Base-by-base conservation (phyloP, 2,888 invertebrate genomes). In the Drosophila dives region DNA sequence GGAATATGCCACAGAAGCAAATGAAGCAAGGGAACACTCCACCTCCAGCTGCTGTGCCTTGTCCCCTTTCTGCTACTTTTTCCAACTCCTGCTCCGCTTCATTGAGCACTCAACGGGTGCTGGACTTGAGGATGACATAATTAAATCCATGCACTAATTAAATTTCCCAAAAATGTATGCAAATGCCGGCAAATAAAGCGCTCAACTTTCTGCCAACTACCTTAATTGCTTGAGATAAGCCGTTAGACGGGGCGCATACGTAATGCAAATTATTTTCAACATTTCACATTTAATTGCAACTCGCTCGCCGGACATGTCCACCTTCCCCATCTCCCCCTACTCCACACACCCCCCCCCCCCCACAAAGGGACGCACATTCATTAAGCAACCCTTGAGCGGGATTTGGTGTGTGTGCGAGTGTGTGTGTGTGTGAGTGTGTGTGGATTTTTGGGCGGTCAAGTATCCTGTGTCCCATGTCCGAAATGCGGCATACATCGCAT, bases 101-200 rank as follows among this genome's bases (percentile, higher is more conserved):
- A 42, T 60, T 53, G 60, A 40, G 45, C 58, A 49, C 54, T 72
- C 70, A 70, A 34, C 50, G 11, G 50, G n/a, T 55, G 54, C 10
- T n/a, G 49, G n/a, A 50, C 51, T 66, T 36, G 32, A 45, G 70
- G 69, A 86, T 86, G 88, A 88, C 86, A 92, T 92, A 92, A 92
- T 92, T 92, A 92, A 92, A 92, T 92, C 92, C 91, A 89, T 90
- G 91, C 92, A 90, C 91, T 91, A 92, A 92, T 92, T 85, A 88
- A 85, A 85, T 85, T 85, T 83, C 74, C 80, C 86, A 79, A 79
- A 81, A 77, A 89, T 82, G 74, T 83, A 74, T 79, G 83, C 72
- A 84, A 83, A 86, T 77, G 80, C 74, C 77, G 64, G 71, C 77
- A 80, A 80, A 80, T 80, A 80, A 84, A 87, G 70, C 83, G 81